Percentiles rank a stretch among this genome's conserved stretches.
phyloP scores from a whole-genome alignment of 2,888 invertebrate genomes.

The Toxonevra muliebris region DNA sequence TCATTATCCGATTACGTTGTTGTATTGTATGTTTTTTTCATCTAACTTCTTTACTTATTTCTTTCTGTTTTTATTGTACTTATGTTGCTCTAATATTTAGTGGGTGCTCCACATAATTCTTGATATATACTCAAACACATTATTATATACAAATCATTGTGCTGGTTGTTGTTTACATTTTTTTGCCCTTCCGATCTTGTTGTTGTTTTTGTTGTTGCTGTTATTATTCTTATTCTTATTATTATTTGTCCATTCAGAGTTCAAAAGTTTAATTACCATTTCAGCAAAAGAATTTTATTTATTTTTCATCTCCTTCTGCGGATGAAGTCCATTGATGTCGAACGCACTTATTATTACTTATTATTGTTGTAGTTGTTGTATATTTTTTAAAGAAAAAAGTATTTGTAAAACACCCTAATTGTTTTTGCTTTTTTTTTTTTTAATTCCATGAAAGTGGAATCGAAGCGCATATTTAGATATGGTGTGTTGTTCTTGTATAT shows the following conservation, averaged over 20 bases:
- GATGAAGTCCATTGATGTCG: constrained; percentile 1
- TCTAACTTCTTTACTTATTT: constrained; percentile 11
- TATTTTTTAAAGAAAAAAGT: background rate
- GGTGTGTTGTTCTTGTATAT: background rate
- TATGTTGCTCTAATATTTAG: constrained; percentile 12
- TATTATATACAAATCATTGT: constrained; percentile 5
- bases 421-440: constrained; percentile 3
- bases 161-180: constrained; percentile 34
- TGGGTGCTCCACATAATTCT: background rate
- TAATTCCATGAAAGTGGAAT: background rate
- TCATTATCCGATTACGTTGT: constrained; percentile 20
- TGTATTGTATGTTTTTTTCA: constrained; percentile 5
- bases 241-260: constrained; percentile 44
- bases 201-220: constrained; percentile 32
- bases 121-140: background rate
- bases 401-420: constrained; percentile 28
- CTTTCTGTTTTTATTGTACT: background rate
- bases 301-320: constrained; percentile 10
- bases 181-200: constrained; percentile 20
- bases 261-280: constrained; percentile 61
- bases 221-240: constrained; percentile 32
- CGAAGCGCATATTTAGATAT: background rate
- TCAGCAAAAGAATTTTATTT: constrained; percentile 42
- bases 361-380: background rate
- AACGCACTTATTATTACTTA: background rate